Base-by-base conservation (phyloP, 2,797 vertebrate genomes). In the Clarias platycephalus region DNA sequence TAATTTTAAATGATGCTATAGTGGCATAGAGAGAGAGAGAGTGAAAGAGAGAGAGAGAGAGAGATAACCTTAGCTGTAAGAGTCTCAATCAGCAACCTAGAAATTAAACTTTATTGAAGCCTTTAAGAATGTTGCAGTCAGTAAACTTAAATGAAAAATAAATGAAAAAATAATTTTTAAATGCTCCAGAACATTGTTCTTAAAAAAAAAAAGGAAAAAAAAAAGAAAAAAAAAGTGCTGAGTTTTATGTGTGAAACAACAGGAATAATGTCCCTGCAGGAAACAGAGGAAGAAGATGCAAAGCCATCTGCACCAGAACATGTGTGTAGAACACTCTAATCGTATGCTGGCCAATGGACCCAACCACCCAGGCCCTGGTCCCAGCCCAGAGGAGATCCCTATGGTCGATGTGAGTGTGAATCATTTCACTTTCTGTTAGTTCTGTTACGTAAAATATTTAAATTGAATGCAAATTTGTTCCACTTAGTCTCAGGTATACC, bases 211-310 rank as follows among this genome's bases (percentile, higher is more conserved):
- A 22, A 5, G n/a, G n/a, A n/a, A n/a, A n/a, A n/a, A n/a, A n/a
- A n/a, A n/a, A n/a, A n/a, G n/a, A n/a, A n/a, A n/a, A 22, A 22
- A 40, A 71, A 16, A 44, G 24, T 1, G 58, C 10, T 80, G 44
- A 78, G 62, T 16, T 44, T 68, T 57, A 28, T 60, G 24, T 78
- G 55, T 79, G 71, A 87, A 82, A 87, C 81, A 82, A 34, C 16
- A 60, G 16, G n/a, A 55, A 62, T 72, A n/a, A 83, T 87, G n/a
- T 80, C 20, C 72, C 16, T 89, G 79, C 91, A 98, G 97, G 94
- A 98, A 98, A 90, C 97, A 97, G 91, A 95, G 97, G 87, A 97
- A 97, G 91, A 97, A 97, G 91, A 97, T 98, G 96, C 97, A 99
- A 82, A 96, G 93, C 88, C 97, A 98, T 89, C 92, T 98, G 74